A percentile compares a stretch with the other conserved stretches of the same genome.
These are phyloP conservation scores for Conus betulinus DNA, from an alignment of 1,140 invertebrate genomes.

Conservation along the genomic window DNA sequence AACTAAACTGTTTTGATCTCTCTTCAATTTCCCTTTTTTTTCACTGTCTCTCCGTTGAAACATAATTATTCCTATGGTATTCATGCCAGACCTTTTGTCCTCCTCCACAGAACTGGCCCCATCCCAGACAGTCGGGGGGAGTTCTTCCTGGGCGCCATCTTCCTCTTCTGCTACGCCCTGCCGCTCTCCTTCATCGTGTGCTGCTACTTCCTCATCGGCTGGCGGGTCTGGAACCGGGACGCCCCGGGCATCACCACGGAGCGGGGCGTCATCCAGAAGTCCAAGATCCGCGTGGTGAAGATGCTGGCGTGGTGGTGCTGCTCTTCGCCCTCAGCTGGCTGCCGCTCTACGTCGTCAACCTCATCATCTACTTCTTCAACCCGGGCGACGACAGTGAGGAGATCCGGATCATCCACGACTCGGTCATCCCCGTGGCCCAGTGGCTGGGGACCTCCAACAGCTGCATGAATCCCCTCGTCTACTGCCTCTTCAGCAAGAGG, in stretches of 20 bases:
- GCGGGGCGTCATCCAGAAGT: constrained; percentile 69
- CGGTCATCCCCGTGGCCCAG: constrained; percentile 92
- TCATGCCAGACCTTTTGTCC: too few relatives aligned
- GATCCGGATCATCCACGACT: constrained; percentile 83
- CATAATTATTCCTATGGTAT: too few relatives aligned
- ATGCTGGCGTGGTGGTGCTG: constrained; percentile 96
- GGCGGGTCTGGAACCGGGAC: constrained; percentile 90
- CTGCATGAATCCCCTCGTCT: constrained; percentile 98
- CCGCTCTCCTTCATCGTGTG: constrained; percentile 93
- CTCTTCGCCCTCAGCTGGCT: constrained; percentile 96
- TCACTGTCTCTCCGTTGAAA: neutral
- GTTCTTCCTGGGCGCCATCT: constrained; percentile 92
- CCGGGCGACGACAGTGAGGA: constrained; percentile 60
- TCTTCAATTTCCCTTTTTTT: too few relatives aligned
- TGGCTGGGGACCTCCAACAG: constrained; percentile 97
- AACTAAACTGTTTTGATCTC: too few relatives aligned
- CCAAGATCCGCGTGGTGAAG: constrained; percentile 85
- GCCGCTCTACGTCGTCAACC: constrained; percentile 85
- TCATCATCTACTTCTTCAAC: constrained; percentile 53
- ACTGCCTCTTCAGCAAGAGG: constrained; percentile 98
- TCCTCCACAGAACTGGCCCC: constrained; percentile 48
- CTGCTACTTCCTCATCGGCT: constrained; percentile 95
- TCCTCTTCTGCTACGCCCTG: constrained; percentile 93
- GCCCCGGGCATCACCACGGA: constrained; percentile 82
- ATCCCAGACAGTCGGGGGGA: constrained; percentile 77